These are phyloP conservation scores for Nothocercus julius DNA, from an alignment of 2,113 vertebrate genomes.

Conservation along the genomic window DNA sequence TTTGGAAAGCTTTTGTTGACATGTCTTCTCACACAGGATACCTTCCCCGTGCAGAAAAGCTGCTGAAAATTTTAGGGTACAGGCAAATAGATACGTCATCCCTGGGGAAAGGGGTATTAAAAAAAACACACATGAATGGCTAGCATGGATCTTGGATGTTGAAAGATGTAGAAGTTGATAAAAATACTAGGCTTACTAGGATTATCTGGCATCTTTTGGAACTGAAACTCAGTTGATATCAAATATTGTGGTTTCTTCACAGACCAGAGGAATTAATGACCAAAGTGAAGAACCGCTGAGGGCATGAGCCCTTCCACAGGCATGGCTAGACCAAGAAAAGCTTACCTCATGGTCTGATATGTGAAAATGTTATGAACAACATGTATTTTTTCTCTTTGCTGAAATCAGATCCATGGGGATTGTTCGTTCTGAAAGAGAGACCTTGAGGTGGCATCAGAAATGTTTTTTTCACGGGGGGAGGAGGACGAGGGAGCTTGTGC, in stretches of 20 bases:
- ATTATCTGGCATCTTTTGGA: not conserved
- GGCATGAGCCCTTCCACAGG: not conserved
- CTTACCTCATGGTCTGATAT: not conserved
- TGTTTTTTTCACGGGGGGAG: not conserved
- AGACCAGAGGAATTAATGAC: not conserved
- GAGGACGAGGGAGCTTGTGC: not conserved
- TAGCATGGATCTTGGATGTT: not conserved
- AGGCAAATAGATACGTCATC: not conserved
- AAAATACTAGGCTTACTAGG: not conserved
- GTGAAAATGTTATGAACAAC: not conserved
- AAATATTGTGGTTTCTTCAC: not conserved
- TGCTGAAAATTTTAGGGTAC: not conserved
- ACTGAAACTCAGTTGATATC: not conserved
- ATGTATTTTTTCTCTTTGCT: not conserved
- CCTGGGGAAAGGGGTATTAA: not conserved
- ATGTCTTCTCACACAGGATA: not conserved
- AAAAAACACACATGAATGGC: not conserved
- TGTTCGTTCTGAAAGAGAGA: not conserved
- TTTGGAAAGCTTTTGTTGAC: constrained; percentile 33
- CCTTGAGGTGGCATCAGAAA: not conserved
- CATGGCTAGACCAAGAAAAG: not conserved
- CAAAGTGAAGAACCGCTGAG: not conserved
- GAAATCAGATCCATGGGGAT: not conserved
- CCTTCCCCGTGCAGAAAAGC: not conserved
- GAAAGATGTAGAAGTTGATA: not conserved